phyloP scores from a whole-genome alignment of 2,797 vertebrate species.

The Clamator glandarius region DNA sequence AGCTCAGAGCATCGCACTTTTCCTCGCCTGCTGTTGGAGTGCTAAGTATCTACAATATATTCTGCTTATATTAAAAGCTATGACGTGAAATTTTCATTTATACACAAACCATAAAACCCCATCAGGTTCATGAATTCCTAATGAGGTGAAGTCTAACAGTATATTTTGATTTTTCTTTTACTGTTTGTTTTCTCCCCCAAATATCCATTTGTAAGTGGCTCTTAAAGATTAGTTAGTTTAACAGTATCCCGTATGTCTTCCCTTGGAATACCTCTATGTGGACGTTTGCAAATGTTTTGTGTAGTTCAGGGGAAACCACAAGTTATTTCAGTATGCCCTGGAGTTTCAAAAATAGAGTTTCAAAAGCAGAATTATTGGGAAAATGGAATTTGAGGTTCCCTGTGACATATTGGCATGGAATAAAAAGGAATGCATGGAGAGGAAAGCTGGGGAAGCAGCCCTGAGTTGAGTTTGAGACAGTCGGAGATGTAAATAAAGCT shows the following conservation, averaged over 20 bases:
- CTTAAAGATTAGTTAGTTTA: slow-evolving; percentile 42
- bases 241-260: slow-evolving; percentile 9
- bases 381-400: slow-evolving; percentile 32
- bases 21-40: background rate
- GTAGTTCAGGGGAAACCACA: slow-evolving; percentile 23
- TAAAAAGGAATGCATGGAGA: background rate
- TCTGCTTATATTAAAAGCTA: slow-evolving; percentile 72
- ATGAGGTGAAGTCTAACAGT: slow-evolving; percentile 63
- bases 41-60: slow-evolving; percentile 48
- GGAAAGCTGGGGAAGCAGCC: background rate
- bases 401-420: slow-evolving; percentile 11
- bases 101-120: slow-evolving; percentile 74
- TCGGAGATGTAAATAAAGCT: slow-evolving; percentile 58
- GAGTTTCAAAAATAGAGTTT: slow-evolving; percentile 39
- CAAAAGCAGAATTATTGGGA: slow-evolving; percentile 33
- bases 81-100: slow-evolving; percentile 79
- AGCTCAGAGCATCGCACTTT: slow-evolving; percentile 13
- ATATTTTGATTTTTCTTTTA: slow-evolving; percentile 63
- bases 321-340: slow-evolving; percentile 16
- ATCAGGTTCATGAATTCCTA: slow-evolving; percentile 78
- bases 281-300: slow-evolving; percentile 21
- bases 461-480: slow-evolving; percentile 45
- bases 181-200: slow-evolving; percentile 65
- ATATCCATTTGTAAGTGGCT: slow-evolving; percentile 49
- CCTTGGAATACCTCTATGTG: background rate